Percentiles rank a stretch among this genome's conserved stretches.
phyloP scores from a whole-genome alignment of 2,888 invertebrate genomes.

The Plagodis dolabraria region DNA sequence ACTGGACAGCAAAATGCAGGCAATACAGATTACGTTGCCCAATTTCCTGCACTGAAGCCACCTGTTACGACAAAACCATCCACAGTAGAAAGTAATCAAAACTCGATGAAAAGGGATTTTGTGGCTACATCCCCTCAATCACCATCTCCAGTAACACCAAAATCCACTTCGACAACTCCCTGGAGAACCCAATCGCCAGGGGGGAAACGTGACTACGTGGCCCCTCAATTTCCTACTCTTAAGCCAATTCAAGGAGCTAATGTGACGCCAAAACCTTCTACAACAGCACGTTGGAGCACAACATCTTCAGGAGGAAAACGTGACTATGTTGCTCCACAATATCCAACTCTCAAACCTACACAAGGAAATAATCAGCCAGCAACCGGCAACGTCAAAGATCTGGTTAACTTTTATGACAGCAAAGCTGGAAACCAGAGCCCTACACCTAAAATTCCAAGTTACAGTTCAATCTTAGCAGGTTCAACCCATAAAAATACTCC shows the following conservation, averaged over 20 bases:
- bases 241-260: constrained; percentile 28
- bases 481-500: constrained; percentile 43
- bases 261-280: constrained; percentile 22
- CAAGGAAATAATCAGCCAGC: constrained; percentile 46
- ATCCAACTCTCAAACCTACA: constrained; percentile 48
- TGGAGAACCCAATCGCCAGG: constrained; percentile 19
- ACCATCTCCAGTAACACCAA: constrained; percentile 28
- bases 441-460: constrained; percentile 63
- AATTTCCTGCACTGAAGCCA: constrained; percentile 51
- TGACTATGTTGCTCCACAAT: constrained; percentile 66
- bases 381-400: constrained; percentile 69
- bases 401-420: constrained; percentile 68
- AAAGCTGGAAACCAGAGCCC: constrained; percentile 46
- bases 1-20: constrained; percentile 35
- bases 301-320: constrained; percentile 49
- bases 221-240: constrained; percentile 41
- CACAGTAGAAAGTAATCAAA: constrained; percentile 13
- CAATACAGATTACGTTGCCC: constrained; percentile 45
- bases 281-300: constrained; percentile 22
- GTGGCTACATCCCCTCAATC: constrained; percentile 26
- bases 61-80: constrained; percentile 26
- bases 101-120: constrained; percentile 32
- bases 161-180: constrained; percentile 28
- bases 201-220: constrained; percentile 39
- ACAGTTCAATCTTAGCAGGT: constrained; percentile 67